A percentile compares a stretch with the other conserved stretches of the same genome.
Conservation (phyloP, 2,888 invertebrate genomes). For the Cephus pulcher region DNA sequence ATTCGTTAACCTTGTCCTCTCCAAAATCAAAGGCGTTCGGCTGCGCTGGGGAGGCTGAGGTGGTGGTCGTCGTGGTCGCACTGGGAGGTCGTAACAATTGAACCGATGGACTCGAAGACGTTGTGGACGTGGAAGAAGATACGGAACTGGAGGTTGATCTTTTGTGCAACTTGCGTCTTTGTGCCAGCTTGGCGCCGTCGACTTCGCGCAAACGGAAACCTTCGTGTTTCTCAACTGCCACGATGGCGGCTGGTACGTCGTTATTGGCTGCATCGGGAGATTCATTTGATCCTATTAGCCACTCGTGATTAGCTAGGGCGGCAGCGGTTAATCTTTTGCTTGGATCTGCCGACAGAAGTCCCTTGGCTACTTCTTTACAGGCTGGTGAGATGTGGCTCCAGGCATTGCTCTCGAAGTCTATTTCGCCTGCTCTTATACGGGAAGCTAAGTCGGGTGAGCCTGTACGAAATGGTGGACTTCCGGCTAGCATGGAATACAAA, state of each 20-base stretch:
- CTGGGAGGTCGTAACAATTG: constrained; percentile 46
- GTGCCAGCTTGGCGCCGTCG: constrained; percentile 77
- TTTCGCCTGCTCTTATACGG: constrained; percentile 82
- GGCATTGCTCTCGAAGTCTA: constrained; percentile 78
- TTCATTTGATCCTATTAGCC: constrained; percentile 69
- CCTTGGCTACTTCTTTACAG: constrained; percentile 81
- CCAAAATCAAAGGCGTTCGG: constrained; percentile 67
- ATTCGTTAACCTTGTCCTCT: constrained; percentile 68
- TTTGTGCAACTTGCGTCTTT: constrained; percentile 75
- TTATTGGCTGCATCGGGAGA: constrained; percentile 38
- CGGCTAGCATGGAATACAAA: constrained; percentile 88
- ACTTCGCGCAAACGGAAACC: constrained; percentile 83
- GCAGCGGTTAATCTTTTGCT: constrained; percentile 76
- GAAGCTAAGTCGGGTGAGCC: constrained; percentile 81
- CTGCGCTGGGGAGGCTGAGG: constrained; percentile 53
- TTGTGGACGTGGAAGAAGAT: constrained; percentile 65
- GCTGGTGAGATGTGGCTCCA: constrained; percentile 81
- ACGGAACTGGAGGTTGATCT: constrained; percentile 67
- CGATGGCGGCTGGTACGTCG: constrained; percentile 72
- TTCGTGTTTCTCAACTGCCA: constrained; percentile 76
- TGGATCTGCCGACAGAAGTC: constrained; percentile 84
- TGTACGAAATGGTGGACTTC: constrained; percentile 87
- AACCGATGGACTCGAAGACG: constrained; percentile 49
- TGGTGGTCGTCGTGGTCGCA: constrained; percentile 33
- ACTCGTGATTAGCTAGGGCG: constrained; percentile 76